Conservation (phyloP, 2,113 vertebrate species). For the Steatornis caripensis region DNA sequence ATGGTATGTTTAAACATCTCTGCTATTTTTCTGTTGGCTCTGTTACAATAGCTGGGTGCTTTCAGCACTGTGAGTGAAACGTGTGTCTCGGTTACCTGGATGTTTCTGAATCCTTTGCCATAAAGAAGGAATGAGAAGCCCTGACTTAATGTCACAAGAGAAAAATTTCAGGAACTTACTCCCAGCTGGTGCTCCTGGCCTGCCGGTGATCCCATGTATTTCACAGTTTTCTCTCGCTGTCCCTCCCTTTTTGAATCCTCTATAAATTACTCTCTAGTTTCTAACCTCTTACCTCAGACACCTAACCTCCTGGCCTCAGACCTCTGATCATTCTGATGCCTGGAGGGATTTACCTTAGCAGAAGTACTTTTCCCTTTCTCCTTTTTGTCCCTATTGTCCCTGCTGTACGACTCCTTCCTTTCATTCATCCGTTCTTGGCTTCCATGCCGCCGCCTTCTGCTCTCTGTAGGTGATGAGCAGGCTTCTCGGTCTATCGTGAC, state of each 20-base stretch:
- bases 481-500: constrained; percentile 71
- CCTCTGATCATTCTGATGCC: neutral
- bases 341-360: constrained; percentile 57
- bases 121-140: neutral
- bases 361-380: constrained; percentile 62
- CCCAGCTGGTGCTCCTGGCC: neutral
- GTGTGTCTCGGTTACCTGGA: neutral
- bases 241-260: neutral
- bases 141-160: neutral
- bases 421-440: constrained; percentile 67
- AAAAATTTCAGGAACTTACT: neutral
- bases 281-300: neutral
- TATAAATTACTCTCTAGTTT: neutral
- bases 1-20: neutral
- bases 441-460: constrained; percentile 50
- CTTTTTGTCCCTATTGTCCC: constrained; percentile 73
- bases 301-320: neutral
- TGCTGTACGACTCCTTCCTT: constrained; percentile 66
- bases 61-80: neutral
- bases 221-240: neutral
- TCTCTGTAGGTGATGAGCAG: constrained; percentile 59
- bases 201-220: neutral
- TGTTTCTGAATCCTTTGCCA: neutral
- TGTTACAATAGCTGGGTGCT: neutral
- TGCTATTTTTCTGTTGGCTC: neutral